Evolutionary conservation across 2,888 invertebrate genomes (phyloP).

Genomic region (Ctena decussata): DNA sequence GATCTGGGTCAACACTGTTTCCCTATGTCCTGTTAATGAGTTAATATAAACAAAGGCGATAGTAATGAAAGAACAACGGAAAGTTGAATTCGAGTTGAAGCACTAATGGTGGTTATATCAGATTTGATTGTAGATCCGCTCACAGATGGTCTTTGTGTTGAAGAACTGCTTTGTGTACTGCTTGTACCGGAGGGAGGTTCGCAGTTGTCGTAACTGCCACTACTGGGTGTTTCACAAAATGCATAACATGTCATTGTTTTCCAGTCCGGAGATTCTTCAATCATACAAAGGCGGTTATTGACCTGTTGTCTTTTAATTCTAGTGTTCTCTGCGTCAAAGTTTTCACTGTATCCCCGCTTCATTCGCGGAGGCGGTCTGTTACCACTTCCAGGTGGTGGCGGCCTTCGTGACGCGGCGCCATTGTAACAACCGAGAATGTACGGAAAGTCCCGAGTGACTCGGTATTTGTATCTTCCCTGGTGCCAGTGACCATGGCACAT

Average conservation of each 20-base stretch:
- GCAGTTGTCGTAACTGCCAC: slow-evolving; percentile 31
- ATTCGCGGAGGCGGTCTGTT: background rate
- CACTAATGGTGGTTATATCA: background rate
- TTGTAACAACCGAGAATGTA: slow-evolving; percentile 50
- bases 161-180: background rate
- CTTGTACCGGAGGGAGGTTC: background rate
- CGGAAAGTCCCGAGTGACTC: slow-evolving; percentile 43
- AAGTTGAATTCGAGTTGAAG: background rate
- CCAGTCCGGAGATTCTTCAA: slow-evolving; percentile 10
- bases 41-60: too few relatives aligned
- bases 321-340: background rate
- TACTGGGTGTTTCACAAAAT: slow-evolving; percentile 34
- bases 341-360: background rate
- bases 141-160: background rate
- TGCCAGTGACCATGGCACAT: slow-evolving; percentile 38
- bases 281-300: background rate
- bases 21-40: background rate
- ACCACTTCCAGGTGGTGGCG: background rate
- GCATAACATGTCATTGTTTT: slow-evolving; percentile 32
- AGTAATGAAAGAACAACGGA: background rate
- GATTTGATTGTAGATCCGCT: background rate
- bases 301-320: background rate
- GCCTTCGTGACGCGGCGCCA: slow-evolving; percentile 6
- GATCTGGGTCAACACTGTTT: background rate
- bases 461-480: slow-evolving; percentile 40